phyloP scores from a whole-genome alignment of 2,113 vertebrate genomes.

The Poicephalus meyeri region DNA sequence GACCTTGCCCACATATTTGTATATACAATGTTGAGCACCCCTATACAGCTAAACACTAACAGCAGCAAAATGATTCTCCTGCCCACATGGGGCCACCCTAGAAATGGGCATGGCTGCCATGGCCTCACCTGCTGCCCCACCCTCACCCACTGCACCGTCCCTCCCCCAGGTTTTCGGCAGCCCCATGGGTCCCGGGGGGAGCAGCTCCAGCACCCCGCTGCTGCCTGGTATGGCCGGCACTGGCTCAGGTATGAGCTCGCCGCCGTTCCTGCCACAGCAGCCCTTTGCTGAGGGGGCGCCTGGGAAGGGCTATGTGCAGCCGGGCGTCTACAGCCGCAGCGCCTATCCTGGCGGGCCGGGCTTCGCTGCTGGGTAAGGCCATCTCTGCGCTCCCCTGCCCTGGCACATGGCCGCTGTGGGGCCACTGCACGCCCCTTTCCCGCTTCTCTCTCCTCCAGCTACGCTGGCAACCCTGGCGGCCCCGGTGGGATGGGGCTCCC shows the following conservation, averaged over 20 bases:
- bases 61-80: too few relatives aligned
- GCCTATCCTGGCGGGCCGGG: conserved; percentile 72
- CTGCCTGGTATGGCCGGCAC: conserved; percentile 82
- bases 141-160: background rate
- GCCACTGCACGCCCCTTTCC: accelerated
- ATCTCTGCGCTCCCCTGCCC: accelerated
- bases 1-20: too few relatives aligned
- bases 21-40: too few relatives aligned
- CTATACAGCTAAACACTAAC: too few relatives aligned
- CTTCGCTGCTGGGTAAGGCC: conserved; percentile 84
- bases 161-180: conserved; percentile 83
- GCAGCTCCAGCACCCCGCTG: conserved; percentile 84
- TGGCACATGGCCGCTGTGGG: accelerated
- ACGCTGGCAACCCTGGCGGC: conserved; percentile 75
- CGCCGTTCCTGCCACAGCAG: conserved; percentile 89
- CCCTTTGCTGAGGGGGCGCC: conserved; percentile 80
- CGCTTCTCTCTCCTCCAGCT: conserved; percentile 70
- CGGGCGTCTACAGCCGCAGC: conserved; percentile 84
- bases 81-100: background rate
- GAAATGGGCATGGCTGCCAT: background rate
- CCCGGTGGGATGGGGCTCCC: conserved; percentile 82
- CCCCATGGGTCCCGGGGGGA: conserved; percentile 91
- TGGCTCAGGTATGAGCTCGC: conserved; percentile 82
- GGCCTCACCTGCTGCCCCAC: background rate
- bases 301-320: conserved; percentile 86